phyloP scores from a whole-genome alignment of 2,797 vertebrate genomes.

The Argentina silus region DNA sequence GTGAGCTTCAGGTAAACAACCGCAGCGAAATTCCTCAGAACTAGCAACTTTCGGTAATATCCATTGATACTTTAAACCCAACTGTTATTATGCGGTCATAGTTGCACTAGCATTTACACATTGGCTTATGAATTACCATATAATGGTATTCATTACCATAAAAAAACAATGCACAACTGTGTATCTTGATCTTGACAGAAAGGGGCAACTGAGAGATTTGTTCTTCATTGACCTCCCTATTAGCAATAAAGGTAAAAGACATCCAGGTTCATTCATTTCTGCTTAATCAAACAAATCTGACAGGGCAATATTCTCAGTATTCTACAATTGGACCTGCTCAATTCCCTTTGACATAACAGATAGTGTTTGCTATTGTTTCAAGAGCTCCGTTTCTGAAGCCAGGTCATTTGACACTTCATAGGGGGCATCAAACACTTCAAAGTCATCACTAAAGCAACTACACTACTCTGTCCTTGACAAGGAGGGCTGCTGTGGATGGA shows the following conservation, averaged over 20 bases:
- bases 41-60: neutral
- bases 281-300: neutral
- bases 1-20: neutral
- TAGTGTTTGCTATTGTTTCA: neutral
- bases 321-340: neutral
- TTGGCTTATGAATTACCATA: too few relatives aligned
- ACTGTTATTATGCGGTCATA: neutral
- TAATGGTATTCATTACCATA: too few relatives aligned
- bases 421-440: neutral
- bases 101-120: neutral
- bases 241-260: neutral
- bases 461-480: slow-evolving; percentile 1
- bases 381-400: neutral
- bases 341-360: neutral
- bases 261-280: neutral
- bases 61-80: neutral
- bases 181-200: too few relatives aligned
- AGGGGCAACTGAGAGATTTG: neutral
- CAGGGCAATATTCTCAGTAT: neutral
- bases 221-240: neutral
- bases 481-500: neutral
- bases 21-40: neutral
- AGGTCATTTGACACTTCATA: neutral
- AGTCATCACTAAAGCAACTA: neutral
- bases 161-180: too few relatives aligned